Evolutionary conservation across 2,113 vertebrate genomes (phyloP), one percentile per base, ranked within the genome.

Genomic region (Pelecanoides urinatrix): DNA sequence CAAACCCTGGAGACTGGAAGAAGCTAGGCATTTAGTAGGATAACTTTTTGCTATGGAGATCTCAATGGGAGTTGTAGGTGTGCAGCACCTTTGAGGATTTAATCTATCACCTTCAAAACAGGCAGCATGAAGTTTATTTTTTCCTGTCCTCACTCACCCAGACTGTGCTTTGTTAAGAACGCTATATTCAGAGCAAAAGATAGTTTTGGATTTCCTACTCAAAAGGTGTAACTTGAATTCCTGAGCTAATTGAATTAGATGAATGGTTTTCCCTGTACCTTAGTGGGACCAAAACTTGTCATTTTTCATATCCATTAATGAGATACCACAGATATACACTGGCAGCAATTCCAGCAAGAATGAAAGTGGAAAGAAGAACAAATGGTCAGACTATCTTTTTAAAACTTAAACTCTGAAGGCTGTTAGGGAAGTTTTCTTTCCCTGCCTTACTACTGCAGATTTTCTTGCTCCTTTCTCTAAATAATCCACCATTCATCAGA

Each of bases 241-340:
- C 26, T 63, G 72, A 92, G 29, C n/a, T 96, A 91, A 96, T 76
- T 95, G 88, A 96, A 94, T 56, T 50, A 86, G 72, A 86, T 77
- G 29, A 94, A 91, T 76, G 30, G 4, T 27, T 90, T 94, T 83
- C 27, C 75, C 30, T 86, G 62, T 75, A 88, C 63, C 30, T 94
- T 59, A 62, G 30, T 62, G 72, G 67, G 72, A 94, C 86, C 86
- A 94, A 95, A 96, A 91, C 45, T 74, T 92, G 79, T 38, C 30
- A 86, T 88, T 95, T 95, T 94, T 92, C 42, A 50, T 92, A 94
- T 94, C 53, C 32, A 50, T 94, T 94, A 92, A 88, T 94, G 63
- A 86, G 67, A 83, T 74, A 92, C 50, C n/a, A 38, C 11, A 82
- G 72, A 72, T 42, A 92, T 42, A 90, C 63, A 90, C 11, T 38